Evolutionary conservation across 2,888 invertebrate species (phyloP).

Genomic region (Drosophila parthenogenetica): DNA sequence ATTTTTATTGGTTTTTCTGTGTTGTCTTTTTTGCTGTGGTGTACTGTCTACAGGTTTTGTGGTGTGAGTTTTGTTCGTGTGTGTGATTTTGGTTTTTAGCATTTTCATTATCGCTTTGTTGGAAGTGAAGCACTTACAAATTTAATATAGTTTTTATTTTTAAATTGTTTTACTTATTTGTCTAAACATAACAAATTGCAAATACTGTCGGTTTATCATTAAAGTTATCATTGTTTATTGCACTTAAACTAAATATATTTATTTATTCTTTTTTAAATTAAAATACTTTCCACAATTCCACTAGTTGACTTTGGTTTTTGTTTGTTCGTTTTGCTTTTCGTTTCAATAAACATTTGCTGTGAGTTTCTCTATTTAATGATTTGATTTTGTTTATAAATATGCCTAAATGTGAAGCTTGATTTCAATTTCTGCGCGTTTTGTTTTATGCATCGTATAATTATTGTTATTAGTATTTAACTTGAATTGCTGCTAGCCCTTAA

Average conservation of each 20-base stretch:
- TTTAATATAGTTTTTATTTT: conserved; percentile 39
- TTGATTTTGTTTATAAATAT: conserved; percentile 24
- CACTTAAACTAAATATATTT: conserved; percentile 65
- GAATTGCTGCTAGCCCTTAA: conserved; percentile 30
- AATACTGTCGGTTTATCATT: conserved; percentile 45
- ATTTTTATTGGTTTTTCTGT: conserved; percentile 64
- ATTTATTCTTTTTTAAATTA: conserved; percentile 52
- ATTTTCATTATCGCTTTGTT: conserved; percentile 19
- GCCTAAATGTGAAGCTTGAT: conserved; percentile 58
- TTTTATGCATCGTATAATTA: conserved; percentile 36
- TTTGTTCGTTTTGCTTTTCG: conserved; percentile 10
- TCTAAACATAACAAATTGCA: conserved; percentile 71
- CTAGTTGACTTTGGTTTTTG: conserved; percentile 54
- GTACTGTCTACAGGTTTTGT: conserved; percentile 34
- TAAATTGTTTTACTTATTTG: conserved; percentile 62
- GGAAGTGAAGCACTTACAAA: conserved; percentile 71
- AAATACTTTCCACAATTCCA: conserved; percentile 74
- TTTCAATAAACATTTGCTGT: conserved; percentile 34
- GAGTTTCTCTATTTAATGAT: conserved; percentile 37
- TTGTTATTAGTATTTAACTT: conserved; percentile 35
- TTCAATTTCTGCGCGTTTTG: conserved; percentile 34
- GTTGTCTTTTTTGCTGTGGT: conserved; percentile 24
- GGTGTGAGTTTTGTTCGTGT: conserved; percentile 21
- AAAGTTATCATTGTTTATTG: conserved; percentile 54
- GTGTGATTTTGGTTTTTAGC: conserved; percentile 25